phyloP scores from a whole-genome alignment of 2,888 invertebrate species.

The Eupithecia tripunctaria region DNA sequence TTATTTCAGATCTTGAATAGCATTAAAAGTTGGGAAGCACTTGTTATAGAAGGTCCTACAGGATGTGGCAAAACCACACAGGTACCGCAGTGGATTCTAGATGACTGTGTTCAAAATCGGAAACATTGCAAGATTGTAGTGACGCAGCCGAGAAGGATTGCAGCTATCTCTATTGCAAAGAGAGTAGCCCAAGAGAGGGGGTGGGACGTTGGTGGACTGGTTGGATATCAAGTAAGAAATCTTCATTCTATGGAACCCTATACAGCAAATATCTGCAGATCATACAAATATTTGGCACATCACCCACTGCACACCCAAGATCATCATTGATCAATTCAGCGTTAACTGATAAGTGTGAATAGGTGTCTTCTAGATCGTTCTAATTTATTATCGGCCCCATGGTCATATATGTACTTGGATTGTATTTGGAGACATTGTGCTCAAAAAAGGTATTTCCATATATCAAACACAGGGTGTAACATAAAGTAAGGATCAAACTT shows the following conservation, averaged over 20 bases:
- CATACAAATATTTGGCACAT: no score
- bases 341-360: no score
- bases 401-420: no score
- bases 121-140: slow-evolving; percentile 93
- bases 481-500: no score
- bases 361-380: no score
- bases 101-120: slow-evolving; percentile 86
- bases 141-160: slow-evolving; percentile 97
- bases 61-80: slow-evolving; percentile 97
- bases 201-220: slow-evolving; percentile 92
- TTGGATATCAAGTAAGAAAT: slow-evolving; percentile 92
- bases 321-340: no score
- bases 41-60: slow-evolving; percentile 95
- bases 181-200: slow-evolving; percentile 93
- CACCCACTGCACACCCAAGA: no score
- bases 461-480: no score
- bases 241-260: neutral
- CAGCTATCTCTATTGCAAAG: slow-evolving; percentile 94
- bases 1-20: slow-evolving; percentile 86
- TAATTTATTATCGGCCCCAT: no score
- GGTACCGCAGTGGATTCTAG: slow-evolving; percentile 96
- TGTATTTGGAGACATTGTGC: no score
- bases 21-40: slow-evolving; percentile 88
- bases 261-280: neutral
- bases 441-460: no score